Evolutionary conservation across 2,888 invertebrate genomes (phyloP).

Genomic region (Tyria jacobaeae): DNA sequence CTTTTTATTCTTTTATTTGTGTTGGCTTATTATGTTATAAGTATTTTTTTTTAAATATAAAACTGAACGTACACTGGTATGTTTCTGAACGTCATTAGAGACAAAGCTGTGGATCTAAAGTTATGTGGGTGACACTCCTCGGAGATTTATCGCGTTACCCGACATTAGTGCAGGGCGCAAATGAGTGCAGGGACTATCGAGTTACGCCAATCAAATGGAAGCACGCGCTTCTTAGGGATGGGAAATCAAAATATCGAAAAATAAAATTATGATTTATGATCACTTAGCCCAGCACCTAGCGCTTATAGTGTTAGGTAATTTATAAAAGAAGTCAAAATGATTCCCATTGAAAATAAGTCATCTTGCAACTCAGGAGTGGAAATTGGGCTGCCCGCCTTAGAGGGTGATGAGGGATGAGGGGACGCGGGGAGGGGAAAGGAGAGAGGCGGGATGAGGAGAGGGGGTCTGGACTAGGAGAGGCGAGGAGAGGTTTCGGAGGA

Average conservation of each 20-base stretch:
- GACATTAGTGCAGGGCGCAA: constrained; percentile 75
- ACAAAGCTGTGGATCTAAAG: constrained; percentile 42
- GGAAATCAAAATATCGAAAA: constrained; percentile 49
- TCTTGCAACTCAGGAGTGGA: too few species aligned
- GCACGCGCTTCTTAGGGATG: constrained; percentile 74
- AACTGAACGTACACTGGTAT: constrained; percentile 14
- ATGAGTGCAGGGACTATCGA: constrained; percentile 82
- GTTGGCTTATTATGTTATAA: too few species aligned
- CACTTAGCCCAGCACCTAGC: too few species aligned
- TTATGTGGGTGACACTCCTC: constrained; percentile 61
- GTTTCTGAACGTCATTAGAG: constrained; percentile 48
- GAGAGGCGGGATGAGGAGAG: too few species aligned
- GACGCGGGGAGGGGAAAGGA: too few species aligned
- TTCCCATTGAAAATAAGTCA: too few species aligned
- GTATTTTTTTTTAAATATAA: background rate
- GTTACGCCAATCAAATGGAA: constrained; percentile 85
- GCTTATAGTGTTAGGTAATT: background rate
- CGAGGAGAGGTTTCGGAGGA: too few species aligned
- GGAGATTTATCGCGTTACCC: constrained; percentile 73
- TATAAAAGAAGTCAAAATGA: background rate
- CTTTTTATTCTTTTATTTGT: too few species aligned
- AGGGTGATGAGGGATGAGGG: too few species aligned
- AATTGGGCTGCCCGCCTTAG: too few species aligned
- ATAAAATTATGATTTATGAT: background rate
- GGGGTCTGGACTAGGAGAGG: too few species aligned